phyloP scores from a whole-genome alignment of 2,113 vertebrate species.

The Tringa solitaria region DNA sequence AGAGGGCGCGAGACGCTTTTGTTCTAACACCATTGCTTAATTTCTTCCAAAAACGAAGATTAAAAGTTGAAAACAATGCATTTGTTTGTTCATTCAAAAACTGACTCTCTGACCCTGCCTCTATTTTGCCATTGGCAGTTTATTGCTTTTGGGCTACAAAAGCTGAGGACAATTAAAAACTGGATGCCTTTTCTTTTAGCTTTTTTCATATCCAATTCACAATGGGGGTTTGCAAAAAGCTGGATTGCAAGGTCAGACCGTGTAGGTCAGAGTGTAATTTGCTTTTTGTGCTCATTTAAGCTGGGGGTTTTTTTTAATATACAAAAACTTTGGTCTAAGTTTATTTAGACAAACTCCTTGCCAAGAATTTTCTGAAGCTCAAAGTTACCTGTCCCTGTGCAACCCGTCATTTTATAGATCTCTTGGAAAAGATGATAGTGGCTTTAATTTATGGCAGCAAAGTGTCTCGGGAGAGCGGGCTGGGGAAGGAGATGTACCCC shows the following conservation, averaged over 20 bases:
- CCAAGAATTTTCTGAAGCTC: not conserved
- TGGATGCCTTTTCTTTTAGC: not conserved
- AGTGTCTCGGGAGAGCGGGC: not conserved
- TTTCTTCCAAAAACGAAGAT: not conserved
- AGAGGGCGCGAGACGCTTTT: constrained; percentile 51
- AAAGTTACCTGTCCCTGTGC: not conserved
- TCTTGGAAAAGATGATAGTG: not conserved
- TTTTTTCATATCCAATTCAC: not conserved
- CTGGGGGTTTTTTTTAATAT: not conserved
- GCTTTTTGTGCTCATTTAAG: not conserved
- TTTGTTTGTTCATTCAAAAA: not conserved
- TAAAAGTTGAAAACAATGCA: not conserved
- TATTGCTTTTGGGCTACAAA: not conserved
- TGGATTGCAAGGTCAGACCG: not conserved
- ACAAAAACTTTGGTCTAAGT: not conserved
- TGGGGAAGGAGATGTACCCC: not conserved
- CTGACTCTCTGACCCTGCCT: not conserved
- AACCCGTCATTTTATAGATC: not conserved
- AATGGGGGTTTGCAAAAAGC: not conserved
- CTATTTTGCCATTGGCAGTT: not conserved
- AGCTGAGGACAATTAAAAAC: not conserved
- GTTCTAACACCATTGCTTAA: not conserved
- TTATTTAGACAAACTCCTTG: not conserved
- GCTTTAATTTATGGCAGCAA: not conserved
- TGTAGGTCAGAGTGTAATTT: not conserved